Evolutionary conservation across 2,797 vertebrate species (phyloP).

Genomic region (Cichlasoma orientale): DNA sequence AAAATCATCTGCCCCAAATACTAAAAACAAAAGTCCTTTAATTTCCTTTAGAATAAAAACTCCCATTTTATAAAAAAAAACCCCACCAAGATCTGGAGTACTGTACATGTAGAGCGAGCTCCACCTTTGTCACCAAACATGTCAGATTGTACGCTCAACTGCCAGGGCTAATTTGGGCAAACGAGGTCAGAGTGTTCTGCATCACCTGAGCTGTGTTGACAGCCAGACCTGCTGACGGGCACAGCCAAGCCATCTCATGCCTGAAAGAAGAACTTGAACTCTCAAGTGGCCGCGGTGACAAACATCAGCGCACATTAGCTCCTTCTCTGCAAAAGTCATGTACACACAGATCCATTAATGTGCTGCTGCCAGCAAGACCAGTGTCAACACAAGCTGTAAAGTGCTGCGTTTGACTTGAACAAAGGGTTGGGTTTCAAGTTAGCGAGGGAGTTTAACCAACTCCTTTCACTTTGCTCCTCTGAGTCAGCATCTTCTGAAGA

Average conservation of each 20-base stretch:
- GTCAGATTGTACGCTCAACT: slow-evolving; percentile 14
- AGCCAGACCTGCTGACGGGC: slow-evolving; percentile 40
- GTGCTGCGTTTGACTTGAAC: slow-evolving; percentile 24
- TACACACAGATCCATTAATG: slow-evolving; percentile 11
- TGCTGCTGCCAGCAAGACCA: slow-evolving; percentile 20
- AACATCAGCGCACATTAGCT: slow-evolving; percentile 27
- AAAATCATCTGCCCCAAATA: not conserved
- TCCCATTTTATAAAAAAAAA: too few species aligned
- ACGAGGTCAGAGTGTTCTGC: slow-evolving; percentile 42
- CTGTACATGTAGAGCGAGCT: not conserved
- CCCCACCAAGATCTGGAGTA: not conserved
- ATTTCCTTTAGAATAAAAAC: not conserved
- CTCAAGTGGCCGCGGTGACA: slow-evolving; percentile 16
- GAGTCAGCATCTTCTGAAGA: slow-evolving; percentile 60
- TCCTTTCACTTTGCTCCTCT: slow-evolving; percentile 62
- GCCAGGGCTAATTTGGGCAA: slow-evolving; percentile 29
- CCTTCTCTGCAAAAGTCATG: not conserved
- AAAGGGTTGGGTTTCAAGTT: slow-evolving; percentile 38
- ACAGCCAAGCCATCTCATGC: slow-evolving; percentile 14
- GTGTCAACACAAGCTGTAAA: slow-evolving; percentile 32
- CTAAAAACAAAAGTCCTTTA: not conserved
- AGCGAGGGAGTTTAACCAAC: slow-evolving; percentile 32
- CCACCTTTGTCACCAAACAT: slow-evolving; percentile 12
- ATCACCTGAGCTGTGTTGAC: slow-evolving; percentile 44
- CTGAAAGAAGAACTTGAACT: slow-evolving; percentile 46